Percentiles rank a stretch among this genome's conserved stretches.
These are phyloP conservation scores for Penaeus japonicus DNA, from an alignment of 1,140 invertebrate species.

Conservation along the genomic window DNA sequence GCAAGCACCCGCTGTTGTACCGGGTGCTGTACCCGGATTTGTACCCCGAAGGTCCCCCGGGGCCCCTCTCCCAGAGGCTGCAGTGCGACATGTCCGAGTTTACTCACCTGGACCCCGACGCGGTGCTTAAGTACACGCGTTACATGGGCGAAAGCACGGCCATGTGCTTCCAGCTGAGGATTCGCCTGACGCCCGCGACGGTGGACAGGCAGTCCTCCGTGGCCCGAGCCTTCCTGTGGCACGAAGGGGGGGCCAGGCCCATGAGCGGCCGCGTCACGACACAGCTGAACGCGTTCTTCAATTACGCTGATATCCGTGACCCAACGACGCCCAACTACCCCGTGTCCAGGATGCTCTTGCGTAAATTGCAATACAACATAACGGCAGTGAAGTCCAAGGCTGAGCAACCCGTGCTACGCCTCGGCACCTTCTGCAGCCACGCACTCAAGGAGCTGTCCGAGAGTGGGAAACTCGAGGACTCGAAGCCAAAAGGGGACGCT, in stretches of 20 bases:
- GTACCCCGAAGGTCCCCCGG: neutral
- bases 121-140: neutral
- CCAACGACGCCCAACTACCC: neutral
- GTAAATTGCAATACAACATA: neutral
- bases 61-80: neutral
- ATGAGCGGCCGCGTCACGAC: neutral
- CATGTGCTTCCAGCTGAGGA: neutral
- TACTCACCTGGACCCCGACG: neutral
- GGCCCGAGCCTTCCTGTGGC: neutral
- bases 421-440: neutral
- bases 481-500: neutral
- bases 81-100: conserved; percentile 10
- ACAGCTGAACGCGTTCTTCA: neutral
- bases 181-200: neutral
- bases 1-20: neutral
- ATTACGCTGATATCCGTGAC: neutral
- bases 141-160: neutral
- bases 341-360: neutral
- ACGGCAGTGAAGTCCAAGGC: neutral
- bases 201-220: neutral
- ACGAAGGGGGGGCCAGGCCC: neutral
- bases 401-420: neutral
- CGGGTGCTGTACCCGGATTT: neutral
- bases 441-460: neutral
- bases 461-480: too few relatives aligned